A percentile compares a stretch with the other conserved stretches of the same genome.
Conservation (phyloP, 2,888 invertebrate species). For the Microchrysa polita region DNA sequence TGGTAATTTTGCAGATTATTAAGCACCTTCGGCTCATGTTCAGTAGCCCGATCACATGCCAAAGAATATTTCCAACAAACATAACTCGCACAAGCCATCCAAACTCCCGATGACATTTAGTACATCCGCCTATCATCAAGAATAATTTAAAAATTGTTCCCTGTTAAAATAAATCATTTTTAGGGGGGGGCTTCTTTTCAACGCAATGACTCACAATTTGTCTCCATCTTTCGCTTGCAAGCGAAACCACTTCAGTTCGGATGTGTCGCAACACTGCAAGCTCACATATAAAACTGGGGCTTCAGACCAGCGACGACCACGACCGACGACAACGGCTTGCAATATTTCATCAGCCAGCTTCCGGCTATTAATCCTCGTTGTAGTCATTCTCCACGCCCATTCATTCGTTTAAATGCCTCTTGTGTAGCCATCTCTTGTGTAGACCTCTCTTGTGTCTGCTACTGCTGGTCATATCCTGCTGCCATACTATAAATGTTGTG, state of each 20-base stretch:
- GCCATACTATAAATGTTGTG: too few species aligned
- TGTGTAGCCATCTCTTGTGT: background rate
- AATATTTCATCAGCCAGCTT: slow-evolving; percentile 19
- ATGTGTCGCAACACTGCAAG: background rate
- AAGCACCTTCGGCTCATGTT: too few species aligned
- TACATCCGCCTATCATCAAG: too few species aligned
- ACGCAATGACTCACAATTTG: background rate
- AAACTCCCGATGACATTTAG: too few species aligned
- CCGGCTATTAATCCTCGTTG: slow-evolving; percentile 11
- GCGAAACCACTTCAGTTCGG: slow-evolving; percentile 5
- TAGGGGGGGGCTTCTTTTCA: background rate
- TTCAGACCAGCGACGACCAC: too few species aligned
- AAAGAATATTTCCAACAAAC: too few species aligned
- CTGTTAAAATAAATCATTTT: background rate
- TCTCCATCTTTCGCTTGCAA: background rate
- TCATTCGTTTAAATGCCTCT: slow-evolving; percentile 15
- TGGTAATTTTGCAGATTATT: too few species aligned
- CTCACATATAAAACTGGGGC: background rate
- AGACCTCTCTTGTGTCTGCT: background rate
- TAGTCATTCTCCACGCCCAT: slow-evolving; percentile 22
- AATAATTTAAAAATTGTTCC: background rate
- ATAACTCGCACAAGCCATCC: too few species aligned
- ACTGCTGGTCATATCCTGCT: too few species aligned
- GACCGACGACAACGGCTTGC: background rate
- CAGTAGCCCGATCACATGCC: too few species aligned